phyloP scores from a whole-genome alignment of 1,140 invertebrate species.

The Pachyrhynchus sulphureomaculatus region DNA sequence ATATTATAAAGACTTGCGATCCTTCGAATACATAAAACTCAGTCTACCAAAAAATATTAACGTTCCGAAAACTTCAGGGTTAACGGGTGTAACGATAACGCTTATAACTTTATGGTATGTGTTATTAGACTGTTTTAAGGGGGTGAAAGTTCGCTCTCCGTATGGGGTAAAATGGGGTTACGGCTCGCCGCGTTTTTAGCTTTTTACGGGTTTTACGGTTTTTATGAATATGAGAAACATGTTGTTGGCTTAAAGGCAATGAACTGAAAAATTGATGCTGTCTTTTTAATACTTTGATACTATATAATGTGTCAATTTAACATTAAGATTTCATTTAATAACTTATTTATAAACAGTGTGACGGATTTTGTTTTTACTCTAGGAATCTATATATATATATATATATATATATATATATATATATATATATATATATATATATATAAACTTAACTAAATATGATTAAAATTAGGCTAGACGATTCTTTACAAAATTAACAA shows the following conservation, averaged over 20 bases:
- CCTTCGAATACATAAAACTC: constrained; percentile 1
- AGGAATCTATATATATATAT: no score
- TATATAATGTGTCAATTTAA: no score
- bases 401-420: no score
- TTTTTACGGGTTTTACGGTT: constrained; percentile 16
- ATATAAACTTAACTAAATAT: no score
- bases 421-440: no score
- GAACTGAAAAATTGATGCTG: background rate
- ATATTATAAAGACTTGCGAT: no score
- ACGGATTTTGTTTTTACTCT: no score
- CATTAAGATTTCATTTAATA: no score
- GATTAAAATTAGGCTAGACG: no score
- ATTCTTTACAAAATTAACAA: no score
- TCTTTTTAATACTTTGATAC: no score
- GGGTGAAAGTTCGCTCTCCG: constrained; percentile 13
- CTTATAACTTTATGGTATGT: constrained; percentile 20
- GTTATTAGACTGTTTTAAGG: constrained; percentile 22
- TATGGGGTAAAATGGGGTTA: constrained; percentile 1
- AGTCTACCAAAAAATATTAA: constrained; percentile 12
- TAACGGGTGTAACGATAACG: constrained; percentile 20
- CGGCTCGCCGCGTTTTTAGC: background rate
- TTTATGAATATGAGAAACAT: constrained; percentile 3
- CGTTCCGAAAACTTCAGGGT: constrained; percentile 13
- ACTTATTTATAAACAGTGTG: no score
- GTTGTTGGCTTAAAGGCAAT: constrained; percentile 3